Base-by-base conservation (phyloP, 2,113 vertebrate species). In the Mohoua ochrocephala region DNA sequence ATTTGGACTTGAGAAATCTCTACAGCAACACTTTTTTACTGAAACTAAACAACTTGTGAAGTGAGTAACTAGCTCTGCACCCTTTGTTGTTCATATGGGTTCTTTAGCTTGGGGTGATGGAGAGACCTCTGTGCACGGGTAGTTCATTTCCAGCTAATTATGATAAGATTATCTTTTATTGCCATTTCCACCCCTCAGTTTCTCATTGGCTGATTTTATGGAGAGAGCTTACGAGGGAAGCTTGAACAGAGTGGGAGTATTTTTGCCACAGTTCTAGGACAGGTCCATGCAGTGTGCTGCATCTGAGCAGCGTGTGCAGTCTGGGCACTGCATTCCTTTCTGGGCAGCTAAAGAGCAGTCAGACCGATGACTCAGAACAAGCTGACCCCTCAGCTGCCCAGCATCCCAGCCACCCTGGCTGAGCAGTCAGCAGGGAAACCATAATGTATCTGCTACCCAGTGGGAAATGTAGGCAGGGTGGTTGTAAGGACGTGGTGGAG, bases 1-100 rank as follows among this genome's bases (percentile, higher is more conserved):
- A 98, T 98, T 98, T 98, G 97, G 98, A 98, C 96, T 98, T 97
- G 97, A 98, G 98, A 98, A 98, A 98, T 98, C 95, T 97, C 93
- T 95, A 94, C 97, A 97, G 94, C 95, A 97, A 96, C 97, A 97
- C 91, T 97, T 96, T 59, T 96, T 95, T 96, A 73, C 60, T 96
- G 95, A 97, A 96, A 97, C 94, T 96, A 94, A 98, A 96, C 97
- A 96, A 98, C 97, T 97, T 97, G 86, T 94, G 91, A 95, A 97
- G 93, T 80, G 93, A 86, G 71, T 76, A 89, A 75, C 97, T 97
- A 81, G 88, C 73, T 91, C 68, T 93, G 84, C 53, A 97, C 87
- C 91, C 93, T 77, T 97, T 67, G 39, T 69, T 94, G 57, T 75
- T 97, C 73, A 8, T 92, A 47, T 78, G 60, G 68, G 33, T 89